phyloP scores from a whole-genome alignment of 1,140 invertebrate genomes.

The Lordiphosa mommai region DNA sequence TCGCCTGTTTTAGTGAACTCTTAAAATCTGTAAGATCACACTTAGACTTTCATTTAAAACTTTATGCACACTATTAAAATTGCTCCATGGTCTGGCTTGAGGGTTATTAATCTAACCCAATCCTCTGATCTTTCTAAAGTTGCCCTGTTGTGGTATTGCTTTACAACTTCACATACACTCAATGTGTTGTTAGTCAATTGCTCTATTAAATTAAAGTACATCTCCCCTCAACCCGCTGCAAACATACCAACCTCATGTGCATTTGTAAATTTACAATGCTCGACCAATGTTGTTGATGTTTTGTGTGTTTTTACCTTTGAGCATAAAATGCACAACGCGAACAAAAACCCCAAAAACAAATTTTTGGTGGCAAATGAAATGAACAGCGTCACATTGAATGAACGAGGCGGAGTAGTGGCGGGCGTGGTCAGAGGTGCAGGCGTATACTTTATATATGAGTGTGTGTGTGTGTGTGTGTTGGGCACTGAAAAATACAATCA shows the following conservation, averaged over 20 bases:
- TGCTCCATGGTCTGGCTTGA: too few species aligned
- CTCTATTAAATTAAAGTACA: conserved; percentile 5
- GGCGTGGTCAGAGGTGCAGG: conserved; percentile 20
- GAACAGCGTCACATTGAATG: conserved; percentile 39
- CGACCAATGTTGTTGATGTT: conserved; percentile 13
- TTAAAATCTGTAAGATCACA: too few species aligned
- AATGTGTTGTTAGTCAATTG: background rate
- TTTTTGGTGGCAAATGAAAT: conserved; percentile 56
- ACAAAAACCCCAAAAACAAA: conserved; percentile 48
- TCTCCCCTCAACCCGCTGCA: background rate
- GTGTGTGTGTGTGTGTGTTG: conserved; percentile 12
- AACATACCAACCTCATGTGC: background rate
- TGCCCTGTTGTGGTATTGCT: too few species aligned
- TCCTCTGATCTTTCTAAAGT: too few species aligned
- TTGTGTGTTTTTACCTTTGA: conserved; percentile 57
- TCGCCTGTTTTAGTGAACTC: too few species aligned
- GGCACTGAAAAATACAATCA: conserved; percentile 70
- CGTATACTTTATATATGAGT: conserved; percentile 12
- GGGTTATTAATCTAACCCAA: too few species aligned
- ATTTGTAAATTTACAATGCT: conserved; percentile 9
- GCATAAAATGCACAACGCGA: conserved; percentile 41
- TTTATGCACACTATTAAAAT: too few species aligned
- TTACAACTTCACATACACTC: background rate
- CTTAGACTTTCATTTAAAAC: too few species aligned
- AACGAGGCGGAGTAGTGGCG: background rate